Evolutionary conservation across 2,888 invertebrate species (phyloP).

Genomic region (Hirudinaria manillensis): DNA sequence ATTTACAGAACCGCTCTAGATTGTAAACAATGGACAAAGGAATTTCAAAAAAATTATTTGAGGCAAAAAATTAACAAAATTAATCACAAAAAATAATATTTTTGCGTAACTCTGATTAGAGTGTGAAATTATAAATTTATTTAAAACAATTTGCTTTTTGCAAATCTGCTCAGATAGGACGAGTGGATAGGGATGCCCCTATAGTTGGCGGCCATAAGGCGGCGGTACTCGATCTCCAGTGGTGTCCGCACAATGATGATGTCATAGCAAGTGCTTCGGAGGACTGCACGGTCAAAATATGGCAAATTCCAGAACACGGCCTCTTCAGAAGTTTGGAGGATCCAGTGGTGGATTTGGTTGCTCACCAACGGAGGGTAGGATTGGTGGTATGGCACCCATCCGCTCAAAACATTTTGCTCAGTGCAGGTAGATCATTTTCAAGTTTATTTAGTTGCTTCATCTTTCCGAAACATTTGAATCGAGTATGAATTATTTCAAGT

Average conservation of each 20-base stretch:
- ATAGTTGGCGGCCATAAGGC: slow-evolving; percentile 86
- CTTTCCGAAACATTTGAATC: slow-evolving; percentile 24
- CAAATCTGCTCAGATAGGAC: slow-evolving; percentile 60
- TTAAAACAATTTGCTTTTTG: too few species aligned
- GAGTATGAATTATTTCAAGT: background rate
- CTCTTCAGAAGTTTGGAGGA: slow-evolving; percentile 60
- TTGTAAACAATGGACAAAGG: too few species aligned
- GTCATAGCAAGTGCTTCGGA: slow-evolving; percentile 90
- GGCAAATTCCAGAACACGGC: slow-evolving; percentile 88
- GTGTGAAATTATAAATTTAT: too few species aligned
- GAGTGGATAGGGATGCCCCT: slow-evolving; percentile 70
- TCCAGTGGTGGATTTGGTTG: slow-evolving; percentile 77
- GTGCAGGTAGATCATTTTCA: slow-evolving; percentile 63
- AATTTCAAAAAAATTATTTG: too few species aligned
- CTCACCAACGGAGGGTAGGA: slow-evolving; percentile 82
- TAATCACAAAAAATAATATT: too few species aligned
- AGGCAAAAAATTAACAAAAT: too few species aligned
- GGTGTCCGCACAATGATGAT: slow-evolving; percentile 96
- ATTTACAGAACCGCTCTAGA: too few species aligned
- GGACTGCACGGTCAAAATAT: slow-evolving; percentile 77
- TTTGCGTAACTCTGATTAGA: too few species aligned
- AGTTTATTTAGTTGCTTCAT: background rate
- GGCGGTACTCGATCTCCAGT: slow-evolving; percentile 83
- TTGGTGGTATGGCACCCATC: slow-evolving; percentile 89
- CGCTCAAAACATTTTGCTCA: slow-evolving; percentile 82